A percentile compares a stretch with the other conserved stretches of the same genome.
Evolutionary conservation across 1,140 invertebrate species (phyloP).

Genomic region (Ladona fulva): DNA sequence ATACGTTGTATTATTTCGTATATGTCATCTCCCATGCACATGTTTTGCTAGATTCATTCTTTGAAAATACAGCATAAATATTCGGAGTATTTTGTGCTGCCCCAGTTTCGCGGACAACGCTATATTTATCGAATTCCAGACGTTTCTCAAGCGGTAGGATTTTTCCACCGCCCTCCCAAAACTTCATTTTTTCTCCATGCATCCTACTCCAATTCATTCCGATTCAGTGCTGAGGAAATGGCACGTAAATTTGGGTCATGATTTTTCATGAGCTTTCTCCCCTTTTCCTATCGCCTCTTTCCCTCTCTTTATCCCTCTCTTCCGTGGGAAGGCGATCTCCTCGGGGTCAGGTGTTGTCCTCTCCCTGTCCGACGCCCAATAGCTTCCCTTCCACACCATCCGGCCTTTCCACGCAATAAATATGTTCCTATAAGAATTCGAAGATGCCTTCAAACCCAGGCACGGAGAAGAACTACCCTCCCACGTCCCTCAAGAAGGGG

Average conservation of each 20-base stretch:
- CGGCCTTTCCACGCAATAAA: slow-evolving; percentile 3
- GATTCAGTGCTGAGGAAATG: not conserved
- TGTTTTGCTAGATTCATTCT: no score
- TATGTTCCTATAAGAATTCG: not conserved
- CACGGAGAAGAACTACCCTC: not conserved
- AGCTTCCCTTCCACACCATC: not conserved
- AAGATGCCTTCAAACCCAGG: not conserved
- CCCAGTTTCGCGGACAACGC: no score
- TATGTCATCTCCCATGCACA: no score
- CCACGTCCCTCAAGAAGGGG: not conserved
- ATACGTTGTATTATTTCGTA: no score
- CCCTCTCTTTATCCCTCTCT: not conserved
- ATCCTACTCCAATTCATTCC: not conserved
- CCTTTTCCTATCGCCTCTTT: not conserved
- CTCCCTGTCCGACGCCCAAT: not conserved
- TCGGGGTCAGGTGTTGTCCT: not conserved
- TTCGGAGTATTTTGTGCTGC: no score
- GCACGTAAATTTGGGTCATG: not conserved
- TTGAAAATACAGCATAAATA: no score
- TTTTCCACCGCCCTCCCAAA: not conserved
- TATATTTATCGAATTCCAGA: no score
- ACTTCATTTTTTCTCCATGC: not conserved
- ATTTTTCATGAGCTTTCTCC: not conserved
- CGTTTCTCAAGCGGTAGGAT: no score
- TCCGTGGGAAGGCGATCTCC: not conserved